These are phyloP conservation scores for Drosophila merina DNA, from an alignment of 2,888 invertebrate genomes.

Conservation along the genomic window DNA sequence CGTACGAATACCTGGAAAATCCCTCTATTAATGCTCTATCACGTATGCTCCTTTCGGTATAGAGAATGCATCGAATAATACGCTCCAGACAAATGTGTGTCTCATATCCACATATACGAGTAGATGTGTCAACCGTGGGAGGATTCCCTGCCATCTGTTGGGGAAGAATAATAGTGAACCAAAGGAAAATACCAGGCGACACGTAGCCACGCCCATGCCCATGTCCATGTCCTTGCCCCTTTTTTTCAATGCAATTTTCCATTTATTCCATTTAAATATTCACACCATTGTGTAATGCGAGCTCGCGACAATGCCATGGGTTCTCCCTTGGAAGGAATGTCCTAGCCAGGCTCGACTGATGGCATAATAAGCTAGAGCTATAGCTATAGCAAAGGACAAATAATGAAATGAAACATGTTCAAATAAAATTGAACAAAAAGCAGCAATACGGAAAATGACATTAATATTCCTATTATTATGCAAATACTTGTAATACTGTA, in stretches of 20 bases:
- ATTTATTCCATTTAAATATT: constrained; percentile 74
- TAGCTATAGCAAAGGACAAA: constrained; percentile 13
- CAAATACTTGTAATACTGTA: constrained; percentile 22
- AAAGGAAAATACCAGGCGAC: constrained; percentile 38
- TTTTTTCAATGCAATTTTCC: constrained; percentile 70
- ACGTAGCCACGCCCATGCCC: constrained; percentile 18
- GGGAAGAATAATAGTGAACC: constrained; percentile 11
- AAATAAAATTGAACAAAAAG: constrained; percentile 25
- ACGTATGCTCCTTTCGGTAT: constrained; percentile 41
- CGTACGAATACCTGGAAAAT: constrained; percentile 30
- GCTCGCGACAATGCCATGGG: constrained; percentile 24
- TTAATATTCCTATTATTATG: constrained; percentile 39
- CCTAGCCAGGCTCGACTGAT: constrained; percentile 6
- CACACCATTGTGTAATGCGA: constrained; percentile 38
- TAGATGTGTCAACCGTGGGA: constrained; percentile 2
- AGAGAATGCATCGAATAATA: constrained; percentile 63
- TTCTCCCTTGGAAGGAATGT: constrained; percentile 1
- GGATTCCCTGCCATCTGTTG: constrained; percentile 13
- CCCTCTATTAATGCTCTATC: constrained; percentile 65
- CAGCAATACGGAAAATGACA: constrained; percentile 23
- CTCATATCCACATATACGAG: not conserved
- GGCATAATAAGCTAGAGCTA: constrained; percentile 21
- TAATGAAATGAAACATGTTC: constrained; percentile 17
- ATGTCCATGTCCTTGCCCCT: constrained; percentile 27
- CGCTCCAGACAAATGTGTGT: constrained; percentile 41